phyloP scores from a whole-genome alignment of 2,888 invertebrate genomes.

The Emmelina monodactyla region DNA sequence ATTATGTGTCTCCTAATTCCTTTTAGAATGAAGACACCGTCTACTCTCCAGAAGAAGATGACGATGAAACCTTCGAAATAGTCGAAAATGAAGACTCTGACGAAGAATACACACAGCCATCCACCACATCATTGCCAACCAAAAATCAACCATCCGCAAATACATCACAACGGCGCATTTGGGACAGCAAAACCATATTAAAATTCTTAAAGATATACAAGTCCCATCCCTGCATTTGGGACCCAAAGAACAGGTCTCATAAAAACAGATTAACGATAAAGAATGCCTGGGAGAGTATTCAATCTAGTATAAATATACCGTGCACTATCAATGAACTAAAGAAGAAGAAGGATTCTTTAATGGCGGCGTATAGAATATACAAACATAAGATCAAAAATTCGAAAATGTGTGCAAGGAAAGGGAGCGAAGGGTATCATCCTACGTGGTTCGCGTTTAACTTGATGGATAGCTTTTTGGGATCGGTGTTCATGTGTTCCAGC shows the following conservation, averaged over 20 bases:
- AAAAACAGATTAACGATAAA: background rate
- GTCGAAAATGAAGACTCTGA: too few species aligned
- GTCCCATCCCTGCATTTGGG: background rate
- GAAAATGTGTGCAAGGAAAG: background rate
- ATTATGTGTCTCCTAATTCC: too few species aligned
- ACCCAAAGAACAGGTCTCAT: background rate
- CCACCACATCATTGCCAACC: too few species aligned
- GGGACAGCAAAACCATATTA: background rate
- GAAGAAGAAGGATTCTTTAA: conserved; percentile 3
- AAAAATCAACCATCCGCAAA: too few species aligned
- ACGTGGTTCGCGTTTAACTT: background rate
- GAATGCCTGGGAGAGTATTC: background rate
- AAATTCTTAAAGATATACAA: background rate
- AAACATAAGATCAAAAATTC: background rate
- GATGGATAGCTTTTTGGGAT: background rate
- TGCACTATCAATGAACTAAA: conserved; percentile 2
- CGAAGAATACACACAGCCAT: too few species aligned
- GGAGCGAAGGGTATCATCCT: background rate
- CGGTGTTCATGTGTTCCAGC: too few species aligned
- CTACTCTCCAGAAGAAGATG: too few species aligned
- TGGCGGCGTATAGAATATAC: conserved; percentile 1
- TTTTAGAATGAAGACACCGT: too few species aligned
- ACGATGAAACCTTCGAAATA: too few species aligned
- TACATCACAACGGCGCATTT: too few species aligned
- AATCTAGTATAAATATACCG: background rate